Base-by-base conservation (phyloP, 2,888 invertebrate species). In the Apocheima hispidaria region DNA sequence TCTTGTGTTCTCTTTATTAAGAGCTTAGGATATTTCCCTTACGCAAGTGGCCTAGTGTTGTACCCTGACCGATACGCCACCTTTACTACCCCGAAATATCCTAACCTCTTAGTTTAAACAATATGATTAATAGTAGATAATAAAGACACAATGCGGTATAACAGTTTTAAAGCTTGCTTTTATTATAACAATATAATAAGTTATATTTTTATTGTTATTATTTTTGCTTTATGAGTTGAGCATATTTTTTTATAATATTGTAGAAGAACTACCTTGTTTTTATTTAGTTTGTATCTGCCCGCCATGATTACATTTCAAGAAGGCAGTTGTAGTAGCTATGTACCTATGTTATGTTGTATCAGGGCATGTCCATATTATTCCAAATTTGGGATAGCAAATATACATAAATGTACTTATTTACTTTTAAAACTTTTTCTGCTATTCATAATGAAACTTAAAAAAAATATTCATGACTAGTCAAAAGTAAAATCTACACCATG, bases 401-500 rank as follows among this genome's bases (percentile, higher is more conserved):
- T n/a, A 28, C 43, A 30, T 33, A 6, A 5, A 58, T 44, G 68
- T 69, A 67, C 66, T 63, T 69, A 67, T 60, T 61, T 63, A 57
- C 50, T 65, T 60, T 62, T 60, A 61, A 41, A 49, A 26, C 23
- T 50, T 63, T 55, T 28, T 53, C 43, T 54, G 49, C 55, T 63
- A 50, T 59, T 50, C 7, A 38, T 44, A 44, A 46, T 59, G 40
- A 56, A 52, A 50, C 48, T 51, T 57, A 50, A 50, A 60, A 55
- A 66, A 81, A 83, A 83, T 68, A 85, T 87, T 83, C 76, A 84
- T 82, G 74, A 83, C 88, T 88, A 88, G 88, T 88, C 88, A 88
- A 84, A 86, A 84, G n/a, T 86, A 78, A 61, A 79, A 70, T 70
- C 69, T 72, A 71, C 68, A 65, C 68, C 67, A 67, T 63, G 64